These are phyloP conservation scores for Limosa lapponica DNA, from an alignment of 2,797 vertebrate species.

Conservation along the genomic window DNA sequence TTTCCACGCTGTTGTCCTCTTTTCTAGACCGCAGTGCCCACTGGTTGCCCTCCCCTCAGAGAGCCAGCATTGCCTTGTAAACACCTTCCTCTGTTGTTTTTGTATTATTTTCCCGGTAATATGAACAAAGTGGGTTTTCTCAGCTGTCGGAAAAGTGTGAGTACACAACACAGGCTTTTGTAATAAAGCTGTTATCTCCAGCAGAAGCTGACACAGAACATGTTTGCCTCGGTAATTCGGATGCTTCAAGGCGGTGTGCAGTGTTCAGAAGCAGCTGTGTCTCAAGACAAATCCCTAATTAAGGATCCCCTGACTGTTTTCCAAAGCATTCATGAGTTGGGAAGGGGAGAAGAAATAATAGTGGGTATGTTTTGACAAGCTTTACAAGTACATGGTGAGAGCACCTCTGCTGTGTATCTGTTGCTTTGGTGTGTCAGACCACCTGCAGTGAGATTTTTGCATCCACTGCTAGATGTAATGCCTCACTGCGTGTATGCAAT, in stretches of 20 bases:
- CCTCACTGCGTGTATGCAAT: fast-evolving
- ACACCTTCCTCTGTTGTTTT: not conserved
- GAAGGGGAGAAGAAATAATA: not conserved
- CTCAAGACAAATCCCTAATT: not conserved
- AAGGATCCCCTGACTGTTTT: not conserved
- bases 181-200: not conserved
- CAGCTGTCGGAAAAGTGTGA: not conserved
- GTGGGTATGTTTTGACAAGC: not conserved
- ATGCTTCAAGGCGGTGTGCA: not conserved
- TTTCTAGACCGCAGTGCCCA: fast-evolving
- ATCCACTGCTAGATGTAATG: not conserved
- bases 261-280: not conserved
- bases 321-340: not conserved
- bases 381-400: fast-evolving
- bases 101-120: not conserved
- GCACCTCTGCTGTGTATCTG: not conserved
- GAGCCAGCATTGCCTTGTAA: not conserved
- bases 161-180: not conserved
- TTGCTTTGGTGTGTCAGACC: not conserved
- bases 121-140: not conserved
- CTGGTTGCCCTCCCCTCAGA: not conserved
- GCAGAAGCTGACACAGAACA: not conserved
- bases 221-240: not conserved
- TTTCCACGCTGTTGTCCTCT: not conserved
- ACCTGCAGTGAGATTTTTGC: not conserved